phyloP scores from a whole-genome alignment of 2,888 invertebrate species.

The Sacculina carcini region DNA sequence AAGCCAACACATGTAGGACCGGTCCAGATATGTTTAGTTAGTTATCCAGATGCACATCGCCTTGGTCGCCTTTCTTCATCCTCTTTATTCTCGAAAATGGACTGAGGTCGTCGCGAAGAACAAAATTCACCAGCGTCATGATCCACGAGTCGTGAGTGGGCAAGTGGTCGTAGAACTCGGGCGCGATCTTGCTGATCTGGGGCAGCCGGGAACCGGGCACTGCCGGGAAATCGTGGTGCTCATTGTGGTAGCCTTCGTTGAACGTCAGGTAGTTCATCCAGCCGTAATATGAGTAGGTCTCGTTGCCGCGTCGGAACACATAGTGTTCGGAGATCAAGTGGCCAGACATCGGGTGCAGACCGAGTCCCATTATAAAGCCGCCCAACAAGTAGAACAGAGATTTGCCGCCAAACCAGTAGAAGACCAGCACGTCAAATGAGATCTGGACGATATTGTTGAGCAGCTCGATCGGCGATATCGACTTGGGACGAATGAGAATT shows the following conservation, averaged over 20 bases:
- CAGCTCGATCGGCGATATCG: constrained; percentile 48
- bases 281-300: constrained; percentile 96
- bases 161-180: constrained; percentile 78
- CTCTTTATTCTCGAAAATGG: constrained; percentile 73
- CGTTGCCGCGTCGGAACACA: constrained; percentile 86
- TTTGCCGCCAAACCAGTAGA: constrained; percentile 46
- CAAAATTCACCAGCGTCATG: constrained; percentile 72
- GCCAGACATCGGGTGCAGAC: constrained; percentile 88
- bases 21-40: too few species aligned
- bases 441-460: constrained; percentile 62
- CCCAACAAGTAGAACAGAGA: constrained; percentile 53
- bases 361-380: constrained; percentile 83
- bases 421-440: constrained; percentile 49
- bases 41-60: background rate
- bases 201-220: constrained; percentile 81
- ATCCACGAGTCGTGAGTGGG: constrained; percentile 87
- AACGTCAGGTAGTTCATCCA: constrained; percentile 86
- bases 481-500: constrained; percentile 58
- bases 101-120: constrained; percentile 81
- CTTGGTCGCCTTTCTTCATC: constrained; percentile 21
- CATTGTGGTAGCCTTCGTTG: constrained; percentile 97
- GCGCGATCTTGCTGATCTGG: constrained; percentile 68
- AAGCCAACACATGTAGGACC: too few species aligned
- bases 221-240: constrained; percentile 96
- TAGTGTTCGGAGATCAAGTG: constrained; percentile 98